A percentile compares a stretch with the other conserved stretches of the same genome.
phyloP scores from a whole-genome alignment of 2,888 invertebrate species.

The Pachymerium ferrugineum region DNA sequence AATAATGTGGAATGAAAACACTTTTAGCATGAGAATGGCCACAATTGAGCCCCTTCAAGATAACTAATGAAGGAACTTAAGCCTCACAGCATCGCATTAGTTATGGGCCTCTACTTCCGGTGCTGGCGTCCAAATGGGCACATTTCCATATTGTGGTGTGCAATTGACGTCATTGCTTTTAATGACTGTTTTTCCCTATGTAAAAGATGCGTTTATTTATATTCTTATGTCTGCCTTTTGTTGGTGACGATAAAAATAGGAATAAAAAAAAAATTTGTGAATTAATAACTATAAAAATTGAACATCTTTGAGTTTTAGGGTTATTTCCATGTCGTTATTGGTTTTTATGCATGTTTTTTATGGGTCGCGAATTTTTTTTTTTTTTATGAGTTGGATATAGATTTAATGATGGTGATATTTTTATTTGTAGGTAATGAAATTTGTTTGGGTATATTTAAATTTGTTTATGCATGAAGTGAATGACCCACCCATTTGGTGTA shows the following conservation, averaged over 20 bases:
- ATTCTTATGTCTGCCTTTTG: background rate
- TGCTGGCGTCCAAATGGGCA: constrained; percentile 25
- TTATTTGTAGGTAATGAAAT: too few species aligned
- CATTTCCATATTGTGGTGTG: constrained; percentile 15
- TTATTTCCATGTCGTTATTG: constrained; percentile 10
- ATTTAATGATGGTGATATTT: background rate
- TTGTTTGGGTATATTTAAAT: too few species aligned
- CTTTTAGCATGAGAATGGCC: constrained; percentile 27
- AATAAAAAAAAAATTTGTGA: background rate
- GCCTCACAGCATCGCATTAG: constrained; percentile 17
- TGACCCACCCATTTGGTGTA: too few species aligned
- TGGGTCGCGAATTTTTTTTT: background rate
- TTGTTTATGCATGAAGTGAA: too few species aligned
- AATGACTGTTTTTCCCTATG: constrained; percentile 23
- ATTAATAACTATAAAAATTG: constrained; percentile 4
- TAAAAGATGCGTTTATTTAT: constrained; percentile 16
- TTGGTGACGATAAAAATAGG: background rate
- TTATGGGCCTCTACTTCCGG: constrained; percentile 15
- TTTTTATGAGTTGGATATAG: background rate
- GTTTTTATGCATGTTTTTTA: constrained; percentile 8
- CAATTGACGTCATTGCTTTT: constrained; percentile 21
- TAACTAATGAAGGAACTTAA: constrained; percentile 19
- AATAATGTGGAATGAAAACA: constrained; percentile 19
- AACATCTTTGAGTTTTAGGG: background rate
- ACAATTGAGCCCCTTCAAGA: constrained; percentile 22